Evolutionary conservation across 2,113 vertebrate genomes (phyloP).

Genomic region (Chloebia gouldiae): DNA sequence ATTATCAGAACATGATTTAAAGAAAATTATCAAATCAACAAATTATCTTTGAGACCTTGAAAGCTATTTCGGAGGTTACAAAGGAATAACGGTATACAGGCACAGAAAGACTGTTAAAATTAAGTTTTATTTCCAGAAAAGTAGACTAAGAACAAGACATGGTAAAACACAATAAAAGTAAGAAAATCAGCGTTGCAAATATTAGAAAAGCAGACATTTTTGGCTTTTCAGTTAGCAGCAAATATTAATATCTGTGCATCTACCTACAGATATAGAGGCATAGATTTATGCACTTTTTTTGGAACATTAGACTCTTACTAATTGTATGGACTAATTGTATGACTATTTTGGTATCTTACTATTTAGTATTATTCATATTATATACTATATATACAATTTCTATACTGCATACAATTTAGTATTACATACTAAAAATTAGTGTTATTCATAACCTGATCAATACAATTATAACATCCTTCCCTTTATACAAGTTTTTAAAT

Average conservation of each 20-base stretch:
- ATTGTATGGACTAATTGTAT: neutral
- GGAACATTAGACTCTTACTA: neutral
- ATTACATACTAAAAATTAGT: neutral
- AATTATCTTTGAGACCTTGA: neutral
- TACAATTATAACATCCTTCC: neutral
- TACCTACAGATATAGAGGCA: neutral
- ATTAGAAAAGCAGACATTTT: neutral
- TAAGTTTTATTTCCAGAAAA: neutral
- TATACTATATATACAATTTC: neutral
- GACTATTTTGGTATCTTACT: neutral
- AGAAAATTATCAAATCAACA: neutral
- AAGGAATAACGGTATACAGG: neutral
- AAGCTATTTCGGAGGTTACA: neutral
- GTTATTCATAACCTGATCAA: neutral
- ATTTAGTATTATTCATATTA: neutral
- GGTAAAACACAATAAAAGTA: neutral
- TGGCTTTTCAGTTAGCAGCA: neutral
- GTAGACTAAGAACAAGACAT: neutral
- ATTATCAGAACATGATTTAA: neutral
- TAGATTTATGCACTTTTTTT: neutral
- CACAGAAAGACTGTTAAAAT: neutral
- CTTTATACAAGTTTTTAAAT: neutral
- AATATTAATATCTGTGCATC: neutral
- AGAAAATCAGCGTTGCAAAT: neutral
- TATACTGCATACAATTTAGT: neutral